A percentile compares a stretch with the other conserved stretches of the same genome.
These are phyloP conservation scores for Vombatus ursinus DNA, from an alignment of 2,113 vertebrate genomes.

Conservation along the genomic window DNA sequence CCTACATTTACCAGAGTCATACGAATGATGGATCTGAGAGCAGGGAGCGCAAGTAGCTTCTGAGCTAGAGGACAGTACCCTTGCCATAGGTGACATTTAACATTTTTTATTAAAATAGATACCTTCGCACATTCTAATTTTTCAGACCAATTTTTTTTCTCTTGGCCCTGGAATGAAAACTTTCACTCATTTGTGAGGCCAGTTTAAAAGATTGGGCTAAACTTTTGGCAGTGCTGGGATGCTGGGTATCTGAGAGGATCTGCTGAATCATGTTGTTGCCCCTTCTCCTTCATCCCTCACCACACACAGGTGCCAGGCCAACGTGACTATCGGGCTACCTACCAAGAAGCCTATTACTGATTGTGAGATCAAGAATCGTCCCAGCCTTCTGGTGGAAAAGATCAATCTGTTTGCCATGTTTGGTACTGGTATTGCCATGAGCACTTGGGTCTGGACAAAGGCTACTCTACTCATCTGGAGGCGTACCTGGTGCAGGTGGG, in stretches of 20 bases:
- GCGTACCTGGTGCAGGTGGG: slow-evolving; percentile 97
- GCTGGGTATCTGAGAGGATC: background rate
- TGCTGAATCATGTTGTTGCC: background rate
- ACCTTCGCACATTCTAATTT: background rate
- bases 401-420: slow-evolving; percentile 99
- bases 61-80: background rate
- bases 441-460: slow-evolving; percentile 99
- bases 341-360: slow-evolving; percentile 96
- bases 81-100: background rate
- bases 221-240: background rate
- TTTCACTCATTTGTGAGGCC: background rate
- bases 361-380: slow-evolving; percentile 97
- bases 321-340: slow-evolving; percentile 96
- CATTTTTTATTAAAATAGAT: slow-evolving; percentile 9
- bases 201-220: background rate
- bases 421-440: slow-evolving; percentile 97
- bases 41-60: background rate
- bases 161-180: background rate
- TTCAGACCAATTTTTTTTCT: background rate
- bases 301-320: slow-evolving; percentile 93
- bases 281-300: background rate
- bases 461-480: slow-evolving; percentile 99
- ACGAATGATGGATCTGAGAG: background rate
- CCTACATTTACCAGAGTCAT: background rate
- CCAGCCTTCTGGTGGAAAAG: slow-evolving; percentile 97